A percentile compares a stretch with the other conserved stretches of the same genome.
Evolutionary conservation across 2,113 vertebrate genomes (phyloP).

Genomic region (Trinectes maculatus): DNA sequence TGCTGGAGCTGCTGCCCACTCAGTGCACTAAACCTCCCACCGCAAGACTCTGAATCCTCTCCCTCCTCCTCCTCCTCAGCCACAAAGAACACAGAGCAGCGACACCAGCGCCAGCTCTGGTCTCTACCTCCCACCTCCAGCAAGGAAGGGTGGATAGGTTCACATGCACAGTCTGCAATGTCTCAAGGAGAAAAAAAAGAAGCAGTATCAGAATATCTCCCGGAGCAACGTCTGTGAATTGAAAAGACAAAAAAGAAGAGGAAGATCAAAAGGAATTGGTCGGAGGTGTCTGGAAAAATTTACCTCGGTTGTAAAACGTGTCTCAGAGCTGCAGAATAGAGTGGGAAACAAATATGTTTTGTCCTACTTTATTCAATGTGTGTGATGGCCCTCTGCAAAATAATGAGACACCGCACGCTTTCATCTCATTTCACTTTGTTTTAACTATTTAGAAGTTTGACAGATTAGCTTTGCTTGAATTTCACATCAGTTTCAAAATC

Average conservation of each 20-base stretch:
- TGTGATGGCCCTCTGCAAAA: neutral
- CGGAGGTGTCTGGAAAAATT: neutral
- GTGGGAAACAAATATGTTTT: neutral
- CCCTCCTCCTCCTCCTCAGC: slow-evolving; percentile 63
- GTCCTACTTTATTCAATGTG: neutral
- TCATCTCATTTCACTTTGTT: too few relatives aligned
- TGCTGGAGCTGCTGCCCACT: slow-evolving; percentile 77
- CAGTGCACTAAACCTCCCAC: slow-evolving; percentile 74
- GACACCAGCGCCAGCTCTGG: slow-evolving; percentile 64
- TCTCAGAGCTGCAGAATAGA: too few relatives aligned
- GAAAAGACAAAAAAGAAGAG: neutral
- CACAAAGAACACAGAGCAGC: slow-evolving; percentile 67
- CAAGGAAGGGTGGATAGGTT: slow-evolving; percentile 67
- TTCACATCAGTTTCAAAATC: too few relatives aligned
- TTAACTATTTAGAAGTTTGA: too few relatives aligned
- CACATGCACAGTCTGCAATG: slow-evolving; percentile 33
- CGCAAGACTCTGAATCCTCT: slow-evolving; percentile 65
- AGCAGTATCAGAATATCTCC: neutral
- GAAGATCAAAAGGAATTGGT: neutral
- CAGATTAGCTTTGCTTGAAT: too few relatives aligned
- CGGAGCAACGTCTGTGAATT: neutral
- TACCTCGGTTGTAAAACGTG: neutral
- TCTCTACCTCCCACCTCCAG: slow-evolving; percentile 64
- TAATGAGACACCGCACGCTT: too few relatives aligned
- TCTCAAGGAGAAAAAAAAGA: neutral